Base-by-base conservation (phyloP, 2,888 invertebrate species). In the Lasiommata megera region DNA sequence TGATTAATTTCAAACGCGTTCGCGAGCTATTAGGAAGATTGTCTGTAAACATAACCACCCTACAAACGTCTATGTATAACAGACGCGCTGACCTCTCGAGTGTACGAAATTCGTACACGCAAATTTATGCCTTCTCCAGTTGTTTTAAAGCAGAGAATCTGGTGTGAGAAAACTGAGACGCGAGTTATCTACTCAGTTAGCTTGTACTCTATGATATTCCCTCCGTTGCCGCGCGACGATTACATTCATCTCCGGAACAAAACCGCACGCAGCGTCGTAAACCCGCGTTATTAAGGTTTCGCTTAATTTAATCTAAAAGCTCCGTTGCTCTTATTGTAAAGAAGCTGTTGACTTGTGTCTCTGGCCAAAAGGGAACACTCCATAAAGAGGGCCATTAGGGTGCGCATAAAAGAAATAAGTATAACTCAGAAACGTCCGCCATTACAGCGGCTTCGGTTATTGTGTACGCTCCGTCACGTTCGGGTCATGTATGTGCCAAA, bases 361-460 rank as follows among this genome's bases (percentile, higher is more conserved):
- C 64, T 58, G 66, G 66, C 72, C 74, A 72, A 79, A 82, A 80
- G 73, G 74, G 75, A 77, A 77, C 77, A 75, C 77, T 81, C 72
- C 74, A 78, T 78, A 77, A 80, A 81, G 78, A 81, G 82, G 83
- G 76, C 80, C 79, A 86, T 87, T 87, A 79, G 78, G 70, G 73
- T 11, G 78, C 73, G 80, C 84, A 88, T 86, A 88, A 88, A 88
- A 86, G 84, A 84, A 87, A 85, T 80, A 82, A 80, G 81, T 82
- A 87, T 88, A 88, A 88, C 88, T 88, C 87, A 84, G 86, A 80
- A 73, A 71, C 73, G 83, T 73, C 78, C 73, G 76, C 87, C 82
- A 87, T 89, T 88, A 86, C 79, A 68, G 76, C 73, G 72, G 74
- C 72, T 74, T 73, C 79, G 77, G 77, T 83, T 86, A 84, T 86